Evolutionary conservation across 1,140 invertebrate genomes (phyloP), one percentile per base, ranked within the genome.

Genomic region (Eurosta solidaginis): DNA sequence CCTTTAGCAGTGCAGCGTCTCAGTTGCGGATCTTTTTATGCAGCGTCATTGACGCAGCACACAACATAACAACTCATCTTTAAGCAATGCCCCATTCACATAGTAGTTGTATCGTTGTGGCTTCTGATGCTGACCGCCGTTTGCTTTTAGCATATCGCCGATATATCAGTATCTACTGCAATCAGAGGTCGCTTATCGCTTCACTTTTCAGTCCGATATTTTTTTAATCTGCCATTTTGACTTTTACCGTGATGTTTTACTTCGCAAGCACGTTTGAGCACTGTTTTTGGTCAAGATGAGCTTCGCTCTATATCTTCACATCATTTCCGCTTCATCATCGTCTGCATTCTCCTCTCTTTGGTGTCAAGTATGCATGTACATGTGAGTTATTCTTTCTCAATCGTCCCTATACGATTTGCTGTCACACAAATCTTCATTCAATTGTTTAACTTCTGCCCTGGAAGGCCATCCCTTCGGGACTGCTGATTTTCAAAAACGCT

Each of bases 301-400:
- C 54, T 29, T 59, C n/a, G 29, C 54, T 14, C 54, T 33, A 40
- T 10, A 40, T 68, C 6, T n/a, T 17, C 33, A 33, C 54, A 29
- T 42, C n/a, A 68, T 68, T 68, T 68, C 59, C 59, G 59, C 59
- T 68, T 68, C 59, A 68, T 68, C 59, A 68, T 68, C 33, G 4
- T 20, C 33, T 20, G 4, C 33, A 17, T 27, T 40, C 22, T 36
- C 49, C 17, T 52, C 4, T 22, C 27, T 40, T n/a, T 47, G 7
- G 4, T 47, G 45, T 47, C 50, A 20, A 17, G 17, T 63, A 33
- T 20, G 50, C 10, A 17, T n/a, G n/a, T n/a, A n/a, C n/a, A n/a
- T n/a, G n/a, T n/a, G n/a, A n/a, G n/a, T n/a, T n/a, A n/a, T n/a
- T n/a, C n/a, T n/a, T n/a, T n/a, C n/a, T n/a, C n/a, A n/a, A n/a